These are phyloP conservation scores for Lepidiolamprologus cunningtoni DNA, from an alignment of 2,113 vertebrate species.

Conservation along the genomic window DNA sequence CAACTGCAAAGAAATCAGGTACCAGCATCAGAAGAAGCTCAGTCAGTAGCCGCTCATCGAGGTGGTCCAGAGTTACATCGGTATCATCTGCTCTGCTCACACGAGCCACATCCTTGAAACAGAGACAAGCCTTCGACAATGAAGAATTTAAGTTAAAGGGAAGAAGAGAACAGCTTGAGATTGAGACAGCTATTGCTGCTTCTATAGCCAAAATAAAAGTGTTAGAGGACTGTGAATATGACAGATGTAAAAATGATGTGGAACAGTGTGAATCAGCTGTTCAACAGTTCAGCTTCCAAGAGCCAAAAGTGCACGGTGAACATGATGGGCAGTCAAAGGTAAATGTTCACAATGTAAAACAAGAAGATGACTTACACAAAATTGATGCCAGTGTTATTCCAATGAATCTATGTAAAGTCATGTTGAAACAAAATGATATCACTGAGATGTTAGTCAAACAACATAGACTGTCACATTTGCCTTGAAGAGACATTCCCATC, in stretches of 20 bases:
- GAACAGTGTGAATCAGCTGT: neutral
- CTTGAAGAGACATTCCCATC: too few species aligned
- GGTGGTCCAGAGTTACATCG: rapidly evolving
- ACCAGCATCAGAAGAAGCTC: rapidly evolving
- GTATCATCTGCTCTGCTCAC: neutral
- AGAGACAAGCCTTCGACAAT: neutral
- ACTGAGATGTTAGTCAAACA: too few species aligned
- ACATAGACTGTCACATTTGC: too few species aligned
- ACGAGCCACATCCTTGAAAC: rapidly evolving
- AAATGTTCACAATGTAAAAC: too few species aligned
- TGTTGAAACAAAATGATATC: too few species aligned
- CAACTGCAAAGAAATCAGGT: rapidly evolving
- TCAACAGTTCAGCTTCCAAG: rapidly evolving
- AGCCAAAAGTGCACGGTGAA: rapidly evolving
- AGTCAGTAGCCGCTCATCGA: neutral
- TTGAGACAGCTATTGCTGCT: neutral
- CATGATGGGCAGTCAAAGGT: neutral
- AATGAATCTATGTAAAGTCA: too few species aligned
- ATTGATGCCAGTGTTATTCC: too few species aligned
- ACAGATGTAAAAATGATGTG: neutral
- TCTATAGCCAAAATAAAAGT: neutral
- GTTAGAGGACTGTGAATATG: too few species aligned
- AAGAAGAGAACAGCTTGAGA: neutral
- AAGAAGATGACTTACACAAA: too few species aligned
- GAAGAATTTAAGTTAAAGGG: neutral